These are phyloP conservation scores for Apostichopus californicus DNA, from an alignment of 35 echinoderm and acorn worm genomes.

Conservation along the genomic window DNA sequence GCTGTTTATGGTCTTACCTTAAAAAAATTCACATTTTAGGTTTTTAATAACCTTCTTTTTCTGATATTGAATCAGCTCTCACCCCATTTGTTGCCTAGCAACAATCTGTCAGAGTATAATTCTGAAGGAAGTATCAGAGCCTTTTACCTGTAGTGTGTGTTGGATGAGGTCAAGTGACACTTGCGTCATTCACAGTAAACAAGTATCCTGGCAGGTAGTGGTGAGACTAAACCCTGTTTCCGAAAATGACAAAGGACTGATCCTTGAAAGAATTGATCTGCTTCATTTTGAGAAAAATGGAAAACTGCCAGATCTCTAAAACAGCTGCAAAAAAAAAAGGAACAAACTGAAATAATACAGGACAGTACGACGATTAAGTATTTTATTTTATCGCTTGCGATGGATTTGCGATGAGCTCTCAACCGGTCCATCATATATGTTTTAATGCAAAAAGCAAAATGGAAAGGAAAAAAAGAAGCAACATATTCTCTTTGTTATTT, in stretches of 20 bases:
- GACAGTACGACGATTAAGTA: too few species aligned
- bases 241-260: background rate
- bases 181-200: background rate
- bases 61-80: constrained; percentile 29
- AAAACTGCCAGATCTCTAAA: too few species aligned
- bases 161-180: constrained; percentile 9
- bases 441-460: too few species aligned
- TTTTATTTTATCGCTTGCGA: too few species aligned
- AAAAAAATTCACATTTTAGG: background rate
- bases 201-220: background rate
- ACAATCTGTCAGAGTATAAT: constrained; percentile 14
- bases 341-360: too few species aligned
- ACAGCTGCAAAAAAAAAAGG: too few species aligned
- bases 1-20: constrained; percentile 20
- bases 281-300: too few species aligned
- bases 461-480: too few species aligned
- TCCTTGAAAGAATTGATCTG: background rate
- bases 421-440: too few species aligned
- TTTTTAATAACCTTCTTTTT: background rate
- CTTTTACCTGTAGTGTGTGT: background rate
- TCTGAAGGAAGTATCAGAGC: background rate
- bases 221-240: background rate
- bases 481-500: too few species aligned
- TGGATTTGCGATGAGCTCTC: too few species aligned
- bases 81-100: constrained; percentile 45